phyloP scores from a whole-genome alignment of 1,140 invertebrate species.

The Lutraria rhynchaena region DNA sequence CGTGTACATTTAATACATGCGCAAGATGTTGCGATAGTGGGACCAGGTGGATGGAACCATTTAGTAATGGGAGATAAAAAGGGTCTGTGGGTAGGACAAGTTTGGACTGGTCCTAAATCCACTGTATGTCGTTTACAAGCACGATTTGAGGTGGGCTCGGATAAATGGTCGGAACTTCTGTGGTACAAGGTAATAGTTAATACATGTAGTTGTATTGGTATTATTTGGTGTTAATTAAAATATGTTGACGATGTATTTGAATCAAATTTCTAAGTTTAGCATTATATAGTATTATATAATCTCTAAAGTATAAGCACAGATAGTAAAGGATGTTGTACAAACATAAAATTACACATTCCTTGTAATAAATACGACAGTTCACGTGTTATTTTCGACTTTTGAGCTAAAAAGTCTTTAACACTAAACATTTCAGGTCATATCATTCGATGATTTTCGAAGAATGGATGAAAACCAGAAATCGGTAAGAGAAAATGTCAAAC shows the following conservation, averaged over 20 bases:
- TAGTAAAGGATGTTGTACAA: background rate
- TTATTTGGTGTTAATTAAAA: background rate
- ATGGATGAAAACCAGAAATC: constrained; percentile 1
- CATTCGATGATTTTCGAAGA: constrained; percentile 27
- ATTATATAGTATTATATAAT: background rate
- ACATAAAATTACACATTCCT: background rate
- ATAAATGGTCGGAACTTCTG: constrained; percentile 34
- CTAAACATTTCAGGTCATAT: constrained; percentile 31
- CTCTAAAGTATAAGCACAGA: background rate
- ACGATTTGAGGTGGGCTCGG: constrained; percentile 34
- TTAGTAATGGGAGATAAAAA: constrained; percentile 6
- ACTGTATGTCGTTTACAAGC: constrained; percentile 21
- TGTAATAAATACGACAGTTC: background rate
- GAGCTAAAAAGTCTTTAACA: background rate
- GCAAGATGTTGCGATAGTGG: constrained; percentile 28
- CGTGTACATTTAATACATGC: constrained; percentile 18
- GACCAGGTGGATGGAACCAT: constrained; percentile 31
- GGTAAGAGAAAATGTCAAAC: background rate
- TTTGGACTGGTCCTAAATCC: constrained; percentile 41
- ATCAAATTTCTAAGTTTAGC: background rate
- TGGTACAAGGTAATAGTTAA: constrained; percentile 41
- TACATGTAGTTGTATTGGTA: background rate
- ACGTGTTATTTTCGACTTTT: background rate
- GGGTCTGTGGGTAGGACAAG: constrained; percentile 30
- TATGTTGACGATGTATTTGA: no score